Evolutionary conservation across 2,888 invertebrate genomes (phyloP).

Genomic region (Bellardia bayeri): DNA sequence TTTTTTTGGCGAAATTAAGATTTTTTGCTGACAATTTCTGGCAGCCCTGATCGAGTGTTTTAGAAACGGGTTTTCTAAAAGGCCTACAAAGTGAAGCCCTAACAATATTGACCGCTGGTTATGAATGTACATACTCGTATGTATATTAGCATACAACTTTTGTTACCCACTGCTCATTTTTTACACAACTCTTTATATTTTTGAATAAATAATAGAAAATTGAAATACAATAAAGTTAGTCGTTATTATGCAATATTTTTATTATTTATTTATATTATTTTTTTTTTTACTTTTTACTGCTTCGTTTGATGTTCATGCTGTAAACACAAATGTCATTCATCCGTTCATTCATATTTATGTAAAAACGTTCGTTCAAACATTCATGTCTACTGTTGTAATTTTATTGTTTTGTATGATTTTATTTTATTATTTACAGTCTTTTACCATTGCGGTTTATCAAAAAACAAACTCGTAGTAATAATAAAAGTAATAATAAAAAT

Average conservation of each 20-base stretch:
- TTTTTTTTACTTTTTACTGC: background rate
- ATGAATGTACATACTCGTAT: no score
- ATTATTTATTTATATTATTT: background rate
- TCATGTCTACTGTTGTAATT: conserved; percentile 35
- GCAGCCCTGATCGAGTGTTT: no score
- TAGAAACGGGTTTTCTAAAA: no score
- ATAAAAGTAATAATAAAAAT: conserved; percentile 46
- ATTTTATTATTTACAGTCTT: conserved; percentile 43
- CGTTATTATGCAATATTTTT: background rate
- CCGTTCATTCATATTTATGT: background rate
- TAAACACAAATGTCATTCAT: conserved; percentile 33
- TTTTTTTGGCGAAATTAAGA: no score
- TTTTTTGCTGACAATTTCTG: no score
- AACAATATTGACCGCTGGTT: no score
- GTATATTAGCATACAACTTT: no score
- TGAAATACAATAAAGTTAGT: background rate
- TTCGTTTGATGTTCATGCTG: conserved; percentile 16
- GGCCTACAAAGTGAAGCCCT: no score
- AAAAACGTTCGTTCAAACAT: background rate
- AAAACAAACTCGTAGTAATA: conserved; percentile 22
- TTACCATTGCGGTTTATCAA: conserved; percentile 38
- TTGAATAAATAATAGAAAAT: background rate
- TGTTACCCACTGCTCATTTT: no score
- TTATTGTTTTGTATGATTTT: conserved; percentile 23
- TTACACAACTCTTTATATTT: no score